Conservation (phyloP, 1,140 invertebrate genomes). For the Temnothorax longispinosus region DNA sequence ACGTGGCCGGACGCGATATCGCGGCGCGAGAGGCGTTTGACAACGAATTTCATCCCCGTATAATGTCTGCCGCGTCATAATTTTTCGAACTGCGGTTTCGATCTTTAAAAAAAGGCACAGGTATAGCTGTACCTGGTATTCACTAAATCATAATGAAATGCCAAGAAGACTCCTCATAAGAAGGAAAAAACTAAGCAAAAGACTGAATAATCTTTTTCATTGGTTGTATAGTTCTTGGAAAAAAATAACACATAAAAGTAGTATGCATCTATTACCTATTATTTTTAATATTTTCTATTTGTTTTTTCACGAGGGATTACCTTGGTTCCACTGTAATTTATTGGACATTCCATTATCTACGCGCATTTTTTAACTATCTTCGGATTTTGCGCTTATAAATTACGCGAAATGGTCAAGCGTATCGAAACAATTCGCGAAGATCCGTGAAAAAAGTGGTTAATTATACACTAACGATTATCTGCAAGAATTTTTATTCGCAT, state of each 20-base stretch:
- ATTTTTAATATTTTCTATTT: neutral
- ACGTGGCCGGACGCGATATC: conserved; percentile 7
- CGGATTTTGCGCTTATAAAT: neutral
- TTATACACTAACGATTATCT: neutral
- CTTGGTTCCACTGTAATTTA: neutral
- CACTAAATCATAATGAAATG: neutral
- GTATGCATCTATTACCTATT: neutral
- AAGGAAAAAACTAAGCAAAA: neutral
- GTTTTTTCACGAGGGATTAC: neutral
- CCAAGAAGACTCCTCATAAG: neutral
- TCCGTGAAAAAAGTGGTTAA: neutral
- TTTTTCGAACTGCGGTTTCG: neutral
- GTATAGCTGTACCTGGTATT: neutral
- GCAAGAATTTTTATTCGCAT: neutral
- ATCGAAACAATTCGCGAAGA: neutral
- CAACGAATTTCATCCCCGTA: neutral
- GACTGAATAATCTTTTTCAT: neutral
- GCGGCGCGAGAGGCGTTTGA: conserved; percentile 9
- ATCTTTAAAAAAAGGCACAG: neutral
- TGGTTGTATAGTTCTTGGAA: neutral
- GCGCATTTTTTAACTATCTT: neutral
- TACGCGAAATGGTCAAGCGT: neutral
- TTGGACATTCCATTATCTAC: neutral
- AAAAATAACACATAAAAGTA: neutral
- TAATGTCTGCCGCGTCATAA: neutral